These are phyloP conservation scores for Hypomecis atomaria DNA, from an alignment of 2,888 invertebrate species.

Conservation along the genomic window DNA sequence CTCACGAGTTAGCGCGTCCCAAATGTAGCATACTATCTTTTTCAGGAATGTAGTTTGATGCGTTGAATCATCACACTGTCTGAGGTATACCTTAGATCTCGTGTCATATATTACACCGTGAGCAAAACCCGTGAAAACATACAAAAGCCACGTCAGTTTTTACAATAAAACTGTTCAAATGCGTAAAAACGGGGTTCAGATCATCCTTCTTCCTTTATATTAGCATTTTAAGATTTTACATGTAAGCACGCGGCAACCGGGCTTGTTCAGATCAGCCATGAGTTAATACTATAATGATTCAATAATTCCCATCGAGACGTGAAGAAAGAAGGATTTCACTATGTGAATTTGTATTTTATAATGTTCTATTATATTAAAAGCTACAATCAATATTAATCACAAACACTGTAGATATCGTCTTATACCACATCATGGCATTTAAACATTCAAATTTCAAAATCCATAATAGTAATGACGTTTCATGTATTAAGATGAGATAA, in stretches of 20 bases:
- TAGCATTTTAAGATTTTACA: conserved; percentile 3
- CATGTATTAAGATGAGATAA: conserved; percentile 30
- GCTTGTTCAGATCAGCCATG: conserved; percentile 9
- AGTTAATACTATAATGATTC: conserved; percentile 19
- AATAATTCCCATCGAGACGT: conserved; percentile 27
- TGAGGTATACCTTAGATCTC: too few relatives aligned
- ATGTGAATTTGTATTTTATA: conserved; percentile 39
- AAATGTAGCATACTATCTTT: neutral
- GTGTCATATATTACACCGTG: neutral
- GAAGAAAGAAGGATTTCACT: conserved; percentile 40
- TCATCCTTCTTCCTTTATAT: conserved; percentile 26
- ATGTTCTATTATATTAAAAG: conserved; percentile 44
- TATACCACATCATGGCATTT: conserved; percentile 42
- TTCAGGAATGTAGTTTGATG: too few relatives aligned
- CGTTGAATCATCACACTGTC: too few relatives aligned
- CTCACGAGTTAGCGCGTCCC: neutral
- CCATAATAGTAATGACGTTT: conserved; percentile 32
- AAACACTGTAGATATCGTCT: conserved; percentile 41
- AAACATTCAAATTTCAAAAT: conserved; percentile 43
- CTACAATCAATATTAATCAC: conserved; percentile 44
- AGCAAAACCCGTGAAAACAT: neutral
- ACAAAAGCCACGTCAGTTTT: conserved; percentile 1
- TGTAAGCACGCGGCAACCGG: conserved; percentile 19
- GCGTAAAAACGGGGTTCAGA: conserved; percentile 21
- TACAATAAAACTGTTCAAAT: conserved; percentile 15